These are phyloP conservation scores for Emmelina monodactyla DNA, from an alignment of 2,888 invertebrate genomes.

Conservation along the genomic window DNA sequence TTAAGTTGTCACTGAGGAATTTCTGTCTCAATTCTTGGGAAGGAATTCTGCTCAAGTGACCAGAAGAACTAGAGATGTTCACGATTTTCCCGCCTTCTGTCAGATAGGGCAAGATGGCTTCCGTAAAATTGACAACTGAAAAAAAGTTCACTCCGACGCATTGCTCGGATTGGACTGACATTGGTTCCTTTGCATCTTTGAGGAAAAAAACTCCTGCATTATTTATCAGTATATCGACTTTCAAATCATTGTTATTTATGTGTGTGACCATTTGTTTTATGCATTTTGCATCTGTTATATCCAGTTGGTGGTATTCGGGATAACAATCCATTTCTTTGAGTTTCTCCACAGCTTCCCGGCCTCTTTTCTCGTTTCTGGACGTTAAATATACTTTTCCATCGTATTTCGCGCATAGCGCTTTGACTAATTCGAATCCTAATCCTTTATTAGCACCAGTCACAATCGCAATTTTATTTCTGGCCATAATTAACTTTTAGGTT, in stretches of 20 bases:
- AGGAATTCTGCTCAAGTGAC: conserved; percentile 69
- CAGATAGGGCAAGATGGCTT: conserved; percentile 72
- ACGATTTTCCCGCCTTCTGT: conserved; percentile 73
- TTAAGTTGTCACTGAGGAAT: conserved; percentile 55
- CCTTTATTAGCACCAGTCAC: conserved; percentile 81
- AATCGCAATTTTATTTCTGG: conserved; percentile 32
- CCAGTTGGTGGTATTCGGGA: conserved; percentile 72
- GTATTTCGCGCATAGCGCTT: conserved; percentile 70
- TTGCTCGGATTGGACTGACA: conserved; percentile 32
- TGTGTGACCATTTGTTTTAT: conserved; percentile 60
- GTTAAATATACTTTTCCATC: conserved; percentile 75
- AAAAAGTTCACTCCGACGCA: conserved; percentile 43
- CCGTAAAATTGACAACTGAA: conserved; percentile 48
- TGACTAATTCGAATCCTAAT: conserved; percentile 72
- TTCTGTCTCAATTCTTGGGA: conserved; percentile 52
- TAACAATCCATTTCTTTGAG: conserved; percentile 54
- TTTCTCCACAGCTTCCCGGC: conserved; percentile 63
- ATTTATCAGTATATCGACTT: conserved; percentile 75
- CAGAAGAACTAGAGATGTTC: conserved; percentile 76
- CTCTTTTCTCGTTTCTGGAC: conserved; percentile 66
- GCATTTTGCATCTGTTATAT: conserved; percentile 68
- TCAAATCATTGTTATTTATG: conserved; percentile 63
- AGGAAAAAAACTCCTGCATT: conserved; percentile 70
- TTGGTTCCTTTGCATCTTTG: conserved; percentile 39
- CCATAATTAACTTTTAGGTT: conserved; percentile 21